Base-by-base conservation (phyloP, 2,797 vertebrate species). In the Cheirogaleus major region DNA sequence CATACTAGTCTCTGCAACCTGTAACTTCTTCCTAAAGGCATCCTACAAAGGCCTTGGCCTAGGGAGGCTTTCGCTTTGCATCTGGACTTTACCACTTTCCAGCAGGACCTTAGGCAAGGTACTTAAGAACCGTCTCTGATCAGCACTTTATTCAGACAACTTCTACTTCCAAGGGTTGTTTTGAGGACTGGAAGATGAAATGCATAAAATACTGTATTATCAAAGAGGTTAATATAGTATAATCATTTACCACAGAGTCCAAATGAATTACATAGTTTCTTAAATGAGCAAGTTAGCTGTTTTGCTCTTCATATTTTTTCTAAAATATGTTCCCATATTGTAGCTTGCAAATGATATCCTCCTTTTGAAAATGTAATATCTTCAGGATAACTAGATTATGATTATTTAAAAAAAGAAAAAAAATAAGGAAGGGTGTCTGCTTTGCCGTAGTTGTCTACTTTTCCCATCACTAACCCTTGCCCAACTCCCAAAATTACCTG, bases 261-360 rank as follows among this genome's bases (percentile, higher is more conserved):
- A 93, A 72, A 91, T 55, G 38, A 91, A 70, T 91, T 81, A 72
- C 12, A 73, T 14, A 22, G 9, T 59, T 79, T 57, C 76, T 85
- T 92, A 92, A 55, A 41, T 92, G 88, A 67, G 12, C 78, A 83
- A 97, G 96, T 93, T 93, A 93, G 95, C 95, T 97, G 86, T 96
- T 92, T 88, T 93, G 72, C 92, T 73, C 32, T 35, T 88, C 59
- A 85, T 5, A 45, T 17, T 95, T 95, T 97, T 96, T 96, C 69
- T 97, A 91, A 97, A 96, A 96, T 52, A 96, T 13, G n/a, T 76
- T 95, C 32, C 38, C 35, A 78, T 55, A 41, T 20, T 87, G 17
- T 80, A 86, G n/a, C 43, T 81, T 91, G 11, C 52, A 50, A 93
- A 84, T 41, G 35, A 35, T 89, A 91, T 50, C 48, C n/a, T 83